phyloP scores from a whole-genome alignment of 2,113 vertebrate genomes.

The Zosterops hypoxanthus region DNA sequence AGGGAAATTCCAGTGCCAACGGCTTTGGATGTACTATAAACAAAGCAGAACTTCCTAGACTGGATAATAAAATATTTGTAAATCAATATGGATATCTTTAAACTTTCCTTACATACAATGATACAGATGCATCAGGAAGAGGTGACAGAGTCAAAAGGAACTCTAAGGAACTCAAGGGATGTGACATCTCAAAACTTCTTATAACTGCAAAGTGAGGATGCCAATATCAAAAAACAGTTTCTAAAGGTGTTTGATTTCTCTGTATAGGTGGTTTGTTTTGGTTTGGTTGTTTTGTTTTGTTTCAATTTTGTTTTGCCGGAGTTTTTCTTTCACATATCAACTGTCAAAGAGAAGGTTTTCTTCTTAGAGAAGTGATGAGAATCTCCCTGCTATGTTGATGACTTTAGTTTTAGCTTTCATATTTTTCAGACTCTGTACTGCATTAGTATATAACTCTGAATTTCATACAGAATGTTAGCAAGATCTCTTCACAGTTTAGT shows the following conservation, averaged over 20 bases:
- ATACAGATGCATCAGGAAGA: slow-evolving; percentile 64
- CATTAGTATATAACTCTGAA: background rate
- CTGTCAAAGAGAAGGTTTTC: background rate
- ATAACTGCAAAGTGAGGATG: slow-evolving; percentile 32
- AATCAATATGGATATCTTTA: background rate
- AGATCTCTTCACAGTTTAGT: background rate
- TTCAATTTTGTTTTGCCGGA: background rate
- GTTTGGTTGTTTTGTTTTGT: background rate
- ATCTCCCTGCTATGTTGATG: background rate
- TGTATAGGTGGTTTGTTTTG: background rate
- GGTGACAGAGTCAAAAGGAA: slow-evolving; percentile 22
- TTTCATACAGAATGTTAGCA: background rate
- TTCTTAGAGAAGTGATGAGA: background rate
- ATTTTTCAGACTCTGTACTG: background rate
- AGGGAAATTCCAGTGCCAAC: background rate
- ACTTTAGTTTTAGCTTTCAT: background rate
- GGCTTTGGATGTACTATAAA: background rate
- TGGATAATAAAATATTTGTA: background rate
- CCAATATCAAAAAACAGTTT: slow-evolving; percentile 57
- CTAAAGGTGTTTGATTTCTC: slow-evolving; percentile 18
- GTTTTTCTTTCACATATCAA: background rate
- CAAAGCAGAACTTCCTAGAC: background rate
- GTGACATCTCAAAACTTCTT: slow-evolving; percentile 42
- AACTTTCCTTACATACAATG: background rate
- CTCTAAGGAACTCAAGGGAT: slow-evolving; percentile 62